A percentile compares a stretch with the other conserved stretches of the same genome.
Evolutionary conservation across 2,113 vertebrate species (phyloP).

Genomic region (Siphamia tubifer): DNA sequence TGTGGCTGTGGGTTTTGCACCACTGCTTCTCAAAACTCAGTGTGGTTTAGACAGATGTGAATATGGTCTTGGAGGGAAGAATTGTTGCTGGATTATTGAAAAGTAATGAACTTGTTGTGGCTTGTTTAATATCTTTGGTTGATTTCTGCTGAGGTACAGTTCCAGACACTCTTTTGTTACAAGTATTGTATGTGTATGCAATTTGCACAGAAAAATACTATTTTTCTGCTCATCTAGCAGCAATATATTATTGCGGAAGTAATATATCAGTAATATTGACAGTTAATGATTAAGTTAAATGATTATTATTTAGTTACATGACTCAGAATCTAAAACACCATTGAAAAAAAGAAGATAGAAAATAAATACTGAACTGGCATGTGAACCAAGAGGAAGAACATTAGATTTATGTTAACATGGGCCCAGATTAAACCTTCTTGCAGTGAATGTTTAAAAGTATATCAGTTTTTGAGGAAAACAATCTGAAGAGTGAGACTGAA

Average conservation of each 20-base stretch:
- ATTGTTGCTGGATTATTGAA: neutral
- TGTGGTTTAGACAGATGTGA: neutral
- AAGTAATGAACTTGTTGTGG: neutral
- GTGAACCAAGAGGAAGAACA: too few relatives aligned
- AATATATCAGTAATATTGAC: too few relatives aligned
- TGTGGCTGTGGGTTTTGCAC: too few relatives aligned
- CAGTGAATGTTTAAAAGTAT: neutral
- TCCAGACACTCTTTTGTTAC: too few relatives aligned
- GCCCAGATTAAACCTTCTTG: neutral
- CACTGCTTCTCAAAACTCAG: too few relatives aligned
- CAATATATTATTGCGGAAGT: too few relatives aligned
- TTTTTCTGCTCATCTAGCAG: neutral
- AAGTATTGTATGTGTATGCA: neutral
- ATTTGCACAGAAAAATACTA: neutral
- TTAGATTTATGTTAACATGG: neutral
- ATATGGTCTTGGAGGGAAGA: too few relatives aligned
- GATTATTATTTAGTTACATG: too few relatives aligned
- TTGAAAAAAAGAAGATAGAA: too few relatives aligned
- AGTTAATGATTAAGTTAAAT: too few relatives aligned
- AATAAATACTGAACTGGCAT: neutral
- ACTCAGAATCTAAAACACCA: too few relatives aligned
- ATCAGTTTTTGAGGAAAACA: neutral
- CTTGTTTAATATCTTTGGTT: neutral
- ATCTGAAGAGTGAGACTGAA: neutral
- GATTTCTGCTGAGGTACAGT: neutral